Base-by-base conservation (phyloP, 1,140 invertebrate species). In the Drosophila melanica region DNA sequence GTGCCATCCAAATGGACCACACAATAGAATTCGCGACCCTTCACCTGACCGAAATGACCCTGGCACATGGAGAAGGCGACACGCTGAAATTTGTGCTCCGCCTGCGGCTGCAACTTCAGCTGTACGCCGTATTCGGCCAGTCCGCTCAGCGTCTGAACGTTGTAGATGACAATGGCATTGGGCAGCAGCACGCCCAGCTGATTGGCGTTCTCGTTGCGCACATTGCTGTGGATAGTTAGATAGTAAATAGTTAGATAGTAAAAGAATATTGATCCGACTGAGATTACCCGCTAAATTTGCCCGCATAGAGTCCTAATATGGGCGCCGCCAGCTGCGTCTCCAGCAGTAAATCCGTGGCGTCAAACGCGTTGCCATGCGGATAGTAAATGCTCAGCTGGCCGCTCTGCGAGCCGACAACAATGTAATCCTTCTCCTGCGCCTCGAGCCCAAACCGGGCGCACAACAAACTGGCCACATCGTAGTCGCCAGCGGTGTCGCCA, bases 1-100 rank as follows among this genome's bases (percentile, higher is more conserved):
- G 94, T 95, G 1, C 96, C 96, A 92, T 97, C 96, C 75, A 97
- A 92, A 41, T 95, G 95, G 78, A 96, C 95, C 11, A 97, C 94
- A 82, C 95, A 96, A 16, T 97, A 93, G 79, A 96, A 96, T 86
- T 97, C 96, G 60, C 94, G 92, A 1, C 94, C 94, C 92, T 93
- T 93, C 1, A 94, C 94, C 41, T 94, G 94, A 1, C 96, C 96
- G 92, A 97, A 97, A 5, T 95, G 93, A n/a, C 96, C 96, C 51
- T 93, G 92, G 45, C 94, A 94, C 63, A 97, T 92, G 48, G 94
- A 94, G 64, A 93, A 95, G 1, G 94, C 93, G 70, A 93, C 92
- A 41, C 94, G 93, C 51, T 92, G 92, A 62, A 95, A 87, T 41
- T 92, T 89, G 70, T 95, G 94, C 76, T 95, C 93, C 78, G 94